These are phyloP conservation scores for Leucoptera coffeella DNA, from an alignment of 2,888 invertebrate genomes.

Conservation along the genomic window DNA sequence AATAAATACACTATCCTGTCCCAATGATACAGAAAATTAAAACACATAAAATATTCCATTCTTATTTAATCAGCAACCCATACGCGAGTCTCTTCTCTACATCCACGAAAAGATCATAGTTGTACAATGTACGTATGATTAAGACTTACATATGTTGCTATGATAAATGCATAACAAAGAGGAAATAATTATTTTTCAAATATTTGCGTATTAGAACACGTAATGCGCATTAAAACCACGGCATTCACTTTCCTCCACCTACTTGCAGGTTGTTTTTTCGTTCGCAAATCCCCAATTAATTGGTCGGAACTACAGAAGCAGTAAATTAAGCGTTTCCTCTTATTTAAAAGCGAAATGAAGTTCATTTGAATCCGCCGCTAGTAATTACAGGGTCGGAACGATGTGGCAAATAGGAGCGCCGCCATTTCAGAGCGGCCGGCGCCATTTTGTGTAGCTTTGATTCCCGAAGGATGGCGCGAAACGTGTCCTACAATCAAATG, in stretches of 20 bases:
- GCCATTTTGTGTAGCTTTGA: conserved; percentile 17
- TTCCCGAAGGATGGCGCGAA: conserved; percentile 15
- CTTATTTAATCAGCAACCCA: too few relatives aligned
- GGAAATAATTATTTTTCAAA: too few relatives aligned
- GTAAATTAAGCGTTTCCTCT: conserved; percentile 51
- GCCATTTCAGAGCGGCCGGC: conserved; percentile 3
- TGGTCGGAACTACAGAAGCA: conserved; percentile 24
- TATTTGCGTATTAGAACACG: not conserved
- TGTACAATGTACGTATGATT: too few relatives aligned
- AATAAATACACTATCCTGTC: too few relatives aligned
- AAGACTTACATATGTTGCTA: too few relatives aligned
- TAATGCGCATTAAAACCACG: not conserved
- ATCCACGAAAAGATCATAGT: too few relatives aligned
- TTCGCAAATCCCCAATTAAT: conserved; percentile 44
- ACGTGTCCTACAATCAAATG: conserved; percentile 24
- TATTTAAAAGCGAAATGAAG: conserved; percentile 50
- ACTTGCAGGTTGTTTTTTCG: too few relatives aligned
- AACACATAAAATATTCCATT: too few relatives aligned
- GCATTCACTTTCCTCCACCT: too few relatives aligned
- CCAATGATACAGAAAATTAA: too few relatives aligned
- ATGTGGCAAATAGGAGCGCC: conserved; percentile 27
- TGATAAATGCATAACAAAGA: too few relatives aligned
- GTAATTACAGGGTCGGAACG: conserved; percentile 48
- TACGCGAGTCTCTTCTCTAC: too few relatives aligned
- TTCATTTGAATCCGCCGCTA: conserved; percentile 42